Conservation (phyloP, 2,888 invertebrate genomes). For the Horisme vitalbata region DNA sequence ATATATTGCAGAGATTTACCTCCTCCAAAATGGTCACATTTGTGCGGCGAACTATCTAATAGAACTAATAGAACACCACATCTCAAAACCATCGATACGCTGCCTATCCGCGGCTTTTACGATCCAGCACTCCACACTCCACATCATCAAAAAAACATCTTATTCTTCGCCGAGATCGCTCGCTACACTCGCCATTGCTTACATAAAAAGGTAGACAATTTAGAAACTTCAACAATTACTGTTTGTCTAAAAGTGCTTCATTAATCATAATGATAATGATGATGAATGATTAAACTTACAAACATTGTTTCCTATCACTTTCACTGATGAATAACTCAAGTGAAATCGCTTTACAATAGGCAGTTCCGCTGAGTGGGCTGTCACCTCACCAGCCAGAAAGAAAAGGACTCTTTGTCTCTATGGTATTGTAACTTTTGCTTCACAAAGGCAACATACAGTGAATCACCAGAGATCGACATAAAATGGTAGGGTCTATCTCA, state of each 20-base stretch:
- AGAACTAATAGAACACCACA: too few species aligned
- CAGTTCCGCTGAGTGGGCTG: conserved; percentile 49
- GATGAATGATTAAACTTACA: conserved; percentile 31
- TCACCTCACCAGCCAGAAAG: conserved; percentile 37
- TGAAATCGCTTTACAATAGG: conserved; percentile 66
- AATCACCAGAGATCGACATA: conserved; percentile 37
- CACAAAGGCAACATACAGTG: conserved; percentile 20
- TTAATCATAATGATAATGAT: conserved; percentile 21
- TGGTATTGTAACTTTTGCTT: conserved; percentile 16
- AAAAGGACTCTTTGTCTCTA: conserved; percentile 40
- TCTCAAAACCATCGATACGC: too few species aligned
- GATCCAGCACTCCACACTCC: too few species aligned
- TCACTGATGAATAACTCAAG: conserved; percentile 59
- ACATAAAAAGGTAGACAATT: too few species aligned
- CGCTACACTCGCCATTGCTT: too few species aligned
- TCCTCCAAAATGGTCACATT: too few species aligned
- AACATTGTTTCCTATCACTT: conserved; percentile 60
- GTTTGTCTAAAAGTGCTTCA: conserved; percentile 9
- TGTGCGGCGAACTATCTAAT: too few species aligned
- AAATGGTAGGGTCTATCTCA: conserved; percentile 21
- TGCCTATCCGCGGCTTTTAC: too few species aligned
- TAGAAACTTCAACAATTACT: too few species aligned
- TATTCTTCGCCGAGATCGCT: too few species aligned
- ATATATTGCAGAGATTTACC: too few species aligned
- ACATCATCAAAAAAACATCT: too few species aligned